Percentiles rank a stretch among this genome's conserved stretches.
These are phyloP conservation scores for Tretioscincus oriximinensis DNA, from an alignment of 2,113 vertebrate genomes.

Conservation along the genomic window DNA sequence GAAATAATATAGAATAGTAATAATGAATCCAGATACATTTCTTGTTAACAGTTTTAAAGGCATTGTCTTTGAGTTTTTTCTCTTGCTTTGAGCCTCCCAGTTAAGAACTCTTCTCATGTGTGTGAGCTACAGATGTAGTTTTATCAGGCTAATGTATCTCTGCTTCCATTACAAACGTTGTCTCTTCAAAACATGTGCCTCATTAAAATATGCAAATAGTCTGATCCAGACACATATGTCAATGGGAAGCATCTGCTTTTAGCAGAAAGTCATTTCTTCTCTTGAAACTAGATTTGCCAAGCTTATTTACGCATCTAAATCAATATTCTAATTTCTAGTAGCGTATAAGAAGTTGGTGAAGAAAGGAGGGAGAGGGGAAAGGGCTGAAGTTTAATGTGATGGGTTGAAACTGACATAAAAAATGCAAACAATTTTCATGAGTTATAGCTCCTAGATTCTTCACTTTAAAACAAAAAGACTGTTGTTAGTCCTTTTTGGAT, in stretches of 20 bases:
- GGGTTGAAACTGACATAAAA: constrained; percentile 12
- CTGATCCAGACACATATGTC: constrained; percentile 37
- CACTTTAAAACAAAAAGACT: neutral
- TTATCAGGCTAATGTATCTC: constrained; percentile 47
- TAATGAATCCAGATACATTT: neutral
- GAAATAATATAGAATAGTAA: constrained; percentile 6
- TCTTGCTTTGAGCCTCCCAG: constrained; percentile 11
- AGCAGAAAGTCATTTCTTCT: constrained; percentile 44
- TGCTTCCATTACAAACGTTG: constrained; percentile 28
- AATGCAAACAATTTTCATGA: neutral
- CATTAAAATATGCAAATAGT: constrained; percentile 58
- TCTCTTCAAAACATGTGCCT: constrained; percentile 35
- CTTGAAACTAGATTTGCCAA: constrained; percentile 26
- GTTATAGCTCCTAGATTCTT: neutral
- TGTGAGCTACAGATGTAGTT: constrained; percentile 17
- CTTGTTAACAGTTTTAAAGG: neutral
- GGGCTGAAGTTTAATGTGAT: neutral
- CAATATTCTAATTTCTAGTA: neutral
- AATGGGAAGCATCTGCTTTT: neutral
- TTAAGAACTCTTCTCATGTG: constrained; percentile 8
- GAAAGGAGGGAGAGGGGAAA: fast-evolving
- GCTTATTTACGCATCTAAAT: constrained; percentile 17
- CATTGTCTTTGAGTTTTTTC: neutral
- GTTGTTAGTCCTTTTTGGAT: neutral
- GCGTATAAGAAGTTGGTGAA: neutral